A percentile compares a stretch with the other conserved stretches of the same genome.
Evolutionary conservation across 2,888 invertebrate species (phyloP).

Genomic region (Andricus quercusramuli): DNA sequence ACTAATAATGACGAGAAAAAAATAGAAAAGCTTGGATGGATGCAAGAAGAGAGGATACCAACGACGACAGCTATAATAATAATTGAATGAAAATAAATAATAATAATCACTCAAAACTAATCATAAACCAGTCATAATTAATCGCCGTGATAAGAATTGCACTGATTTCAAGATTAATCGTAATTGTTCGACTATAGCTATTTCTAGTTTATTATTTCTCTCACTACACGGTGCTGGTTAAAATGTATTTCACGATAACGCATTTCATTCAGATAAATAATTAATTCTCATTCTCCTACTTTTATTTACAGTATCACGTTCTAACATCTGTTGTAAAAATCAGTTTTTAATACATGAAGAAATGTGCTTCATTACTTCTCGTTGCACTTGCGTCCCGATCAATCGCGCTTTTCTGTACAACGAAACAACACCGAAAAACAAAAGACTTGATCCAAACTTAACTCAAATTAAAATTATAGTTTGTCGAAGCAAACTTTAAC

Average conservation of each 20-base stretch:
- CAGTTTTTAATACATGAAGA: slow-evolving; percentile 50
- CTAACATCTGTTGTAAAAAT: slow-evolving; percentile 69
- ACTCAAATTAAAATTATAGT: background rate
- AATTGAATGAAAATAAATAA: slow-evolving; percentile 44
- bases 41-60: slow-evolving; percentile 18
- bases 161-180: slow-evolving; percentile 58
- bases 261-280: slow-evolving; percentile 66
- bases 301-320: slow-evolving; percentile 72
- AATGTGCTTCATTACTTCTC: slow-evolving; percentile 54
- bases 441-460: slow-evolving; percentile 4
- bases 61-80: slow-evolving; percentile 25
- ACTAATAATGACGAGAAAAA: slow-evolving; percentile 52
- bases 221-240: slow-evolving; percentile 75
- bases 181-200: slow-evolving; percentile 59
- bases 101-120: slow-evolving; percentile 47
- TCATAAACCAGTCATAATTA: slow-evolving; percentile 41
- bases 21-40: slow-evolving; percentile 32
- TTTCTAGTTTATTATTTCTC: slow-evolving; percentile 62
- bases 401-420: slow-evolving; percentile 6
- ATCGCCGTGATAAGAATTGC: slow-evolving; percentile 53
- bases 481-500: too few species aligned
- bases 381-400: slow-evolving; percentile 54
- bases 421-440: background rate
- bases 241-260: slow-evolving; percentile 68
- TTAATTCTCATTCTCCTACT: slow-evolving; percentile 66